Evolutionary conservation across 2,888 invertebrate species (phyloP).

Genomic region (Cataglyphis altisquamis): DNA sequence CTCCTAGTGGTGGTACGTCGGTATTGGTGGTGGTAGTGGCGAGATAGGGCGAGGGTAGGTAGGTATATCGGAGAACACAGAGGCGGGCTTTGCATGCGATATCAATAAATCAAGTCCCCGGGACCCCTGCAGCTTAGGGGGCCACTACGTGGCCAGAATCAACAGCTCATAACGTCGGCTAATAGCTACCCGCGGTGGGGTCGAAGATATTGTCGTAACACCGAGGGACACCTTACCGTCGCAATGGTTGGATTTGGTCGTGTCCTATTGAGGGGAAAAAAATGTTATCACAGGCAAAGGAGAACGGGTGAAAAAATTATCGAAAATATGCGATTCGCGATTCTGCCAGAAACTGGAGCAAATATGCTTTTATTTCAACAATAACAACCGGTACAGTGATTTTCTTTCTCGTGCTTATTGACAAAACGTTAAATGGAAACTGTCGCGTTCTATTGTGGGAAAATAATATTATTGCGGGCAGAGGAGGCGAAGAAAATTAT

Average conservation of each 20-base stretch:
- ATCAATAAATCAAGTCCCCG: slow-evolving; percentile 86
- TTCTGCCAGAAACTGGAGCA: neutral
- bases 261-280: slow-evolving; percentile 55
- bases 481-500: neutral
- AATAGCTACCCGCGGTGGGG: slow-evolving; percentile 85
- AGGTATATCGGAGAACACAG: slow-evolving; percentile 78
- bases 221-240: slow-evolving; percentile 84
- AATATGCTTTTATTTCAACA: neutral
- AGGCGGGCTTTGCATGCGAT: slow-evolving; percentile 86
- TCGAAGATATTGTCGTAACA: slow-evolving; percentile 85
- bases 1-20: slow-evolving; percentile 38
- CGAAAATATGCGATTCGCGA: slow-evolving; percentile 1
- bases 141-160: slow-evolving; percentile 86
- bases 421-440: neutral
- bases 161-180: slow-evolving; percentile 86
- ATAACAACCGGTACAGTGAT: neutral
- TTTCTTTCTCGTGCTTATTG: neutral
- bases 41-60: slow-evolving; percentile 69
- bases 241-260: slow-evolving; percentile 71
- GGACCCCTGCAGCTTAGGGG: slow-evolving; percentile 84
- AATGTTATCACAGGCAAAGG: slow-evolving; percentile 22
- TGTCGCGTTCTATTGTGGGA: slow-evolving; percentile 50
- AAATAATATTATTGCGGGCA: slow-evolving; percentile 46
- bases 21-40: slow-evolving; percentile 40
- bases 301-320: neutral